Conservation (phyloP, 1,140 invertebrate species). For the Melanaphis sacchari region DNA sequence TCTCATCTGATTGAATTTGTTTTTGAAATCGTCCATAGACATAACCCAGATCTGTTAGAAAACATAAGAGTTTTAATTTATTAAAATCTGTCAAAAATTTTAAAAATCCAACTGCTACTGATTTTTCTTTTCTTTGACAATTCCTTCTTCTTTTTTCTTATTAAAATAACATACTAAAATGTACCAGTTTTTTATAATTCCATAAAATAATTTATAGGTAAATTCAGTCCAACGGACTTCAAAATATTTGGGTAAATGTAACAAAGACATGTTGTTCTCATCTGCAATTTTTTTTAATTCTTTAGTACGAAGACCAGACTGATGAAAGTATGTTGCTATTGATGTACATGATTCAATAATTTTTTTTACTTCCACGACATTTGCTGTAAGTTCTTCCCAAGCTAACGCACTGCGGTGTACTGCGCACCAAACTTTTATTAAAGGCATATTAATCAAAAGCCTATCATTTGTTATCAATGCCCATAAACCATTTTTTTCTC, state of each 20-base stretch:
- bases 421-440: slow-evolving; percentile 13
- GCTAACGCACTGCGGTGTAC: background rate
- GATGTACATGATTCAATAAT: background rate
- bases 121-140: background rate
- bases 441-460: background rate
- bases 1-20: background rate
- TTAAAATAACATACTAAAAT: background rate
- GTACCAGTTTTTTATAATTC: background rate
- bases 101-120: background rate
- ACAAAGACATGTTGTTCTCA: background rate
- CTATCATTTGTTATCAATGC: background rate
- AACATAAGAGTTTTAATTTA: background rate
- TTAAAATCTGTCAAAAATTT: background rate
- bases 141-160: background rate
- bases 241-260: background rate
- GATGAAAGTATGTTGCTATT: background rate
- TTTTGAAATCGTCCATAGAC: background rate
- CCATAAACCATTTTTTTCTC: slow-evolving; percentile 6
- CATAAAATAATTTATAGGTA: background rate
- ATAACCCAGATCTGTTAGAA: background rate
- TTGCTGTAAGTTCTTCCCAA: slow-evolving; percentile 3
- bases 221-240: background rate
- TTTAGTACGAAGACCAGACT: background rate
- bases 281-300: background rate
- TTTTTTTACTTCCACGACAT: background rate